These are phyloP conservation scores for Callipepla californica DNA, from an alignment of 2,113 vertebrate species.

Conservation along the genomic window DNA sequence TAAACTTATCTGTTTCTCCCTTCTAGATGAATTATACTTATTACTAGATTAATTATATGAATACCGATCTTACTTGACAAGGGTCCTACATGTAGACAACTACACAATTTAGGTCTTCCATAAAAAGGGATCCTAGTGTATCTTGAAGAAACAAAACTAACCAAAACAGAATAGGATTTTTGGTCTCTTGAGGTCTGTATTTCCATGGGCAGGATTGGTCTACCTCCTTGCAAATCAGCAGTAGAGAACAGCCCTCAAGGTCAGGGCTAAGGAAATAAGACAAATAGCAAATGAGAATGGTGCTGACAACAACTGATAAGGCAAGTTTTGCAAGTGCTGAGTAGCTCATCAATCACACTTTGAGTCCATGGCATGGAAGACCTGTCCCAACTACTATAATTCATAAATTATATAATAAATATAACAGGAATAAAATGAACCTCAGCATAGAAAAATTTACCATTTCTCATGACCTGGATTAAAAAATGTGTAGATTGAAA, in stretches of 20 bases:
- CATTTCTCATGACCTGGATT: neutral
- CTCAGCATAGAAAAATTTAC: neutral
- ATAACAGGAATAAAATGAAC: neutral
- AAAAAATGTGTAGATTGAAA: neutral
- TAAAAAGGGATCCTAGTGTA: neutral
- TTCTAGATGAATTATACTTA: neutral
- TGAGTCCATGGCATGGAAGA: neutral
- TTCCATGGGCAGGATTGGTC: neutral
- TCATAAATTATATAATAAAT: neutral
- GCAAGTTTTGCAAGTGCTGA: neutral
- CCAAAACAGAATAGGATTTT: neutral
- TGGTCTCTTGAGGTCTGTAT: neutral
- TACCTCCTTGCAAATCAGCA: neutral
- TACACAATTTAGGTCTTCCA: neutral
- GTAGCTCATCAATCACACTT: constrained; percentile 48
- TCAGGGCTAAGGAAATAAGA: constrained; percentile 55
- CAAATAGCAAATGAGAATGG: constrained; percentile 3
- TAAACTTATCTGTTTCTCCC: neutral
- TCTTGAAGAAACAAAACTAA: neutral
- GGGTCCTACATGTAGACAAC: neutral
- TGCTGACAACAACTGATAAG: constrained; percentile 27
- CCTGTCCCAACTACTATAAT: neutral
- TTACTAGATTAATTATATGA: neutral
- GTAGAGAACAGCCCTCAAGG: constrained; percentile 36
- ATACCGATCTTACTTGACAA: neutral